These are phyloP conservation scores for Drosophila nr. perissopoda DNA, from an alignment of 2,888 invertebrate genomes.

Conservation along the genomic window DNA sequence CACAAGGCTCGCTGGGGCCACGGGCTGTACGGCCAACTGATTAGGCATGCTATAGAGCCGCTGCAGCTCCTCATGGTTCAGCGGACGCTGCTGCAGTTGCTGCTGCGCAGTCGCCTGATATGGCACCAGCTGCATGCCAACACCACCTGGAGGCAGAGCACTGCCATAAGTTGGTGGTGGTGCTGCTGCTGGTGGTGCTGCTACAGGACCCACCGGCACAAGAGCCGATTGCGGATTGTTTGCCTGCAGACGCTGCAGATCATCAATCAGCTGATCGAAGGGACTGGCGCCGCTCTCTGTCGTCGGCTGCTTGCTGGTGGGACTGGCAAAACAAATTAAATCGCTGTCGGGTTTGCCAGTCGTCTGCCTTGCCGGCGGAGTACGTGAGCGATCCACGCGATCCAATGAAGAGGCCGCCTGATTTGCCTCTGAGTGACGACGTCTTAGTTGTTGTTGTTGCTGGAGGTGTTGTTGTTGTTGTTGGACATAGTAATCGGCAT, in stretches of 20 bases:
- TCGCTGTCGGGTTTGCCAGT: slow-evolving; percentile 85
- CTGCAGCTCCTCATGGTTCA: slow-evolving; percentile 83
- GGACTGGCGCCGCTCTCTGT: slow-evolving; percentile 28
- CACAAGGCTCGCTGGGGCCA: slow-evolving; percentile 47
- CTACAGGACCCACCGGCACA: slow-evolving; percentile 73
- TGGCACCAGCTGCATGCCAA: slow-evolving; percentile 82
- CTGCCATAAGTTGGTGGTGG: slow-evolving; percentile 47
- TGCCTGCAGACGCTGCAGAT: slow-evolving; percentile 85
- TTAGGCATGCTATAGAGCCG: slow-evolving; percentile 83
- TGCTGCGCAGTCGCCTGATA: slow-evolving; percentile 65
- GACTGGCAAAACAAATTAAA: slow-evolving; percentile 90
- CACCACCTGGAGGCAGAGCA: slow-evolving; percentile 31
- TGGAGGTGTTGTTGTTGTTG: slow-evolving; percentile 42
- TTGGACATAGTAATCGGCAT: slow-evolving; percentile 47
- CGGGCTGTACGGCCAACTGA: slow-evolving; percentile 65
- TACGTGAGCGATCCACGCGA: slow-evolving; percentile 66
- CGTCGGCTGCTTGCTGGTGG: slow-evolving; percentile 86
- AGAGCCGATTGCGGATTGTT: slow-evolving; percentile 70
- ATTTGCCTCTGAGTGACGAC: slow-evolving; percentile 77
- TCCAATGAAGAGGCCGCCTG: slow-evolving; percentile 24
- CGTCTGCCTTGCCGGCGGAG: slow-evolving; percentile 67
- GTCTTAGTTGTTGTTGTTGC: slow-evolving; percentile 54
- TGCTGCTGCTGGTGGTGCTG: slow-evolving; percentile 7
- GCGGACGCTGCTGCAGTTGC: slow-evolving; percentile 81
- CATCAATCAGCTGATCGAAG: slow-evolving; percentile 88